Conservation (phyloP, 2,888 invertebrate species). For the Allacma fusca region DNA sequence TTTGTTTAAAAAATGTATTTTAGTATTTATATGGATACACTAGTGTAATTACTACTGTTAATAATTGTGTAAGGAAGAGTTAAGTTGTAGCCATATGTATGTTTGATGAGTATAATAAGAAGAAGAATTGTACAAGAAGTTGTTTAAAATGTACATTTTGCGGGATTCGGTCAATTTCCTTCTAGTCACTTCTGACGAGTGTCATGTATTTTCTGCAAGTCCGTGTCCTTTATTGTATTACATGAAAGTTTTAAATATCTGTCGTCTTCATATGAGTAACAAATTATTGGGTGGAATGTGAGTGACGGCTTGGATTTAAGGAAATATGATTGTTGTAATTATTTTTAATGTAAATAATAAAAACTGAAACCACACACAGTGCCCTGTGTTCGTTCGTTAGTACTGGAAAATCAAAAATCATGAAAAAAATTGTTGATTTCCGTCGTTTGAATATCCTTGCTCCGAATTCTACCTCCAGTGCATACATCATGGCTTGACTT, state of each 20-base stretch:
- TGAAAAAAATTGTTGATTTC: no score
- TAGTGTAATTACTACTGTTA: not conserved
- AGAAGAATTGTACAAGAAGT: conserved; percentile 36
- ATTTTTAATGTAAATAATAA: no score
- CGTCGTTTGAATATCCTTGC: no score
- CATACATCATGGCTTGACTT: no score
- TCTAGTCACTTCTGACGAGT: conserved; percentile 44
- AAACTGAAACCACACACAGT: no score
- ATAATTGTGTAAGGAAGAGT: not conserved
- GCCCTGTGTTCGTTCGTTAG: no score
- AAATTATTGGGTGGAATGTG: no score
- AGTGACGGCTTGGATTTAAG: no score
- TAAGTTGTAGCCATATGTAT: conserved; percentile 2
- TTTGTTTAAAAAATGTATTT: not conserved
- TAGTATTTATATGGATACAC: not conserved
- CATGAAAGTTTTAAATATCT: not conserved
- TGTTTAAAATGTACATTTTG: conserved; percentile 28
- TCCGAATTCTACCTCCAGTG: no score
- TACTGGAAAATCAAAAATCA: no score
- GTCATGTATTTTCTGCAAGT: conserved; percentile 31
- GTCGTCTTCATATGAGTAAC: no score
- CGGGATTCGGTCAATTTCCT: conserved; percentile 24
- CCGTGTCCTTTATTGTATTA: conserved; percentile 1
- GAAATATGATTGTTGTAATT: no score
- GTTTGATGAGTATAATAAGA: not conserved